Evolutionary conservation across 1,140 invertebrate species (phyloP).

Genomic region (Scaptodrosophila lebanonensis): DNA sequence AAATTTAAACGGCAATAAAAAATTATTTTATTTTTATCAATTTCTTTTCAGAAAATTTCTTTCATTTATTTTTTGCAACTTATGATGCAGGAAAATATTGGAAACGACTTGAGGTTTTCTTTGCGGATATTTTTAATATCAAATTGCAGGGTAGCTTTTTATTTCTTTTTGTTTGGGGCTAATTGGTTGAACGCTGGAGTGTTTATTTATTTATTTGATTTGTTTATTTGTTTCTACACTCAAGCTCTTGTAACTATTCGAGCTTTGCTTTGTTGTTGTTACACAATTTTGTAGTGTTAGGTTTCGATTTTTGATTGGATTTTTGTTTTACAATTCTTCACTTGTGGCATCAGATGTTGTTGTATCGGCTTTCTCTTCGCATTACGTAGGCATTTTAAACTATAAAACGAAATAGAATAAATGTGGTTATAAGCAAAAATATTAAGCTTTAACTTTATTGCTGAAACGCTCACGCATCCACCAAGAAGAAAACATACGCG

Average conservation of each 20-base stretch:
- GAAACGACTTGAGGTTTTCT: too few relatives aligned
- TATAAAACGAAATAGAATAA: conserved; percentile 41
- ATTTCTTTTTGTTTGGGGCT: too few relatives aligned
- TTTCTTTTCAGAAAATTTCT: conserved; percentile 33
- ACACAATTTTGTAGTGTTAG: conserved; percentile 27
- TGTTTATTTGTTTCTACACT: conserved; percentile 5
- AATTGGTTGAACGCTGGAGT: conserved; percentile 25
- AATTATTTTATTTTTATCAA: conserved; percentile 49
- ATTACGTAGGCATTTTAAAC: conserved; percentile 45
- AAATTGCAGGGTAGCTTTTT: too few relatives aligned
- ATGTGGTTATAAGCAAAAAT: conserved; percentile 38
- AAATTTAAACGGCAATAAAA: conserved; percentile 34
- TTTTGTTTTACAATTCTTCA: conserved; percentile 50
- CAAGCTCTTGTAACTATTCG: too few relatives aligned
- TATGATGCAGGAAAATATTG: too few relatives aligned
- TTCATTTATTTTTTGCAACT: too few relatives aligned
- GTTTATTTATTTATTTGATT: conserved; percentile 34
- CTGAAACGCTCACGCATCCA: conserved; percentile 1
- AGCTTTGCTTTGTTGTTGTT: conserved; percentile 38
- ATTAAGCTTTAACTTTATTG: conserved; percentile 42
- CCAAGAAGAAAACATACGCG: conserved; percentile 9
- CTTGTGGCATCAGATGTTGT: conserved; percentile 33
- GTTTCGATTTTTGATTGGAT: conserved; percentile 32
- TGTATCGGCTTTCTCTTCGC: conserved; percentile 21
- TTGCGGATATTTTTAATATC: too few relatives aligned